Evolutionary conservation across 53 echinoderm and acorn worm species (phyloP), one percentile per base, ranked within the genome.

Genomic region (Hippasteria phrygiana): DNA sequence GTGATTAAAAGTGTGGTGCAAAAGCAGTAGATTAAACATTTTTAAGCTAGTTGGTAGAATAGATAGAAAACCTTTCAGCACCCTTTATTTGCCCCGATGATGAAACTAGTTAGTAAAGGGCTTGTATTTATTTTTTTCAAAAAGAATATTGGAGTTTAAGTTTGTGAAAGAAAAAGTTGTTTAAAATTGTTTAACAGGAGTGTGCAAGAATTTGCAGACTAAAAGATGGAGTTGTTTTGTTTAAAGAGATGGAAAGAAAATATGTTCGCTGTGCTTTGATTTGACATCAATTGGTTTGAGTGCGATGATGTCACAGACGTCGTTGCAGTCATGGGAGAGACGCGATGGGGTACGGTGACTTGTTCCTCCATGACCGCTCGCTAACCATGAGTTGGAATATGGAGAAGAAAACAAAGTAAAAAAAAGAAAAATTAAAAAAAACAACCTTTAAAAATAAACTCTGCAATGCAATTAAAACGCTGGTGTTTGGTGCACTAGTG

Each of bases 301-400:
- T 34, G 36, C 55, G 35, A 63, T 62, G 75, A 14, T 41, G 37
- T 59, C 80, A 8, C 62, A 63, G 62, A 62, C 12, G 17, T 64
- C 18, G 31, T 28, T 81, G 64, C 65, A 39, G 10, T 16, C 63
- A 28, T 71, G 85, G 85, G 33, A 39, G 70, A 85, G 69, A 34
- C 43, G 85, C 32, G 85, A 85, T 70, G 71, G 70, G 85, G 85
- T 50, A 20, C 71, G 9, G 31, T 18, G 12, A 85, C 22, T 34
- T 11, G 46, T 64, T 70, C 71, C 85, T 64, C 51, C 35, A 85
- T 85, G 85, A 85, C 85, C 70, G 45, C 85, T 70, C 69, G 51
- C 35, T 46, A 28, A 40, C 70, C 85, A 71, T 85, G 70, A 71
- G 85, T 35, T 45, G 38, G 48, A 47, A 59, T 18, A 85, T 39